Conservation (phyloP, 2,797 vertebrate species). For the Xyrichtys novacula region DNA sequence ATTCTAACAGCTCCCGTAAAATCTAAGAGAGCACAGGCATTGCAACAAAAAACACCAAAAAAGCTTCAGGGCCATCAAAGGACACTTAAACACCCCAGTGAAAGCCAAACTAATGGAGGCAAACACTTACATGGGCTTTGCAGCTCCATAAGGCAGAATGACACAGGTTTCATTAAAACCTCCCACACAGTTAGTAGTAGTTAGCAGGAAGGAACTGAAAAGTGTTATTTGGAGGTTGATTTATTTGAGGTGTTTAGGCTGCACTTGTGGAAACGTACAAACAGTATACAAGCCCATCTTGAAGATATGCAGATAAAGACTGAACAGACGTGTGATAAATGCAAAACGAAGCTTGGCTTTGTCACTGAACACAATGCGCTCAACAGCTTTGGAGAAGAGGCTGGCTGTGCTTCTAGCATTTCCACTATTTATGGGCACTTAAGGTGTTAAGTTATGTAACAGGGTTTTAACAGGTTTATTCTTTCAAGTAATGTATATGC, state of each 20-base stretch:
- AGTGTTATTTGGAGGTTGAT: conserved; percentile 30
- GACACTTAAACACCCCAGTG: conserved; percentile 34
- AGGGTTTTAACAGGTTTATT: background rate
- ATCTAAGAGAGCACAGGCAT: conserved; percentile 4
- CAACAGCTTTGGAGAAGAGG: conserved; percentile 19
- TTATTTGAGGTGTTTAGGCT: conserved; percentile 3
- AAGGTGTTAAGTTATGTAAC: conserved; percentile 7
- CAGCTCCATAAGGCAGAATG: conserved; percentile 41
- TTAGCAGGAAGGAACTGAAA: conserved; percentile 35
- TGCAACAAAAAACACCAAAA: background rate
- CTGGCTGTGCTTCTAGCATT: conserved; percentile 12
- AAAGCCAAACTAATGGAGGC: conserved; percentile 53
- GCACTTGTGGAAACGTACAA: background rate
- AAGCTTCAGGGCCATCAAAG: conserved; percentile 39
- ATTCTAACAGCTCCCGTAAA: conserved; percentile 10
- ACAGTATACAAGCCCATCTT: background rate
- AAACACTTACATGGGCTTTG: conserved; percentile 36
- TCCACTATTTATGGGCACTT: conserved; percentile 11
- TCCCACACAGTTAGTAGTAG: conserved; percentile 49
- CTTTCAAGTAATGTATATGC: background rate
- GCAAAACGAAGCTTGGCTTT: conserved; percentile 22
- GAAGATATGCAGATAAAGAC: conserved; percentile 3
- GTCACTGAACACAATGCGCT: conserved; percentile 19
- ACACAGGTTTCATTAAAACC: conserved; percentile 50
- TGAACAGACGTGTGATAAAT: conserved; percentile 17